Percentiles rank a stretch among this genome's conserved stretches.
phyloP scores from a whole-genome alignment of 2,888 invertebrate genomes.

The Rotaria sp. region DNA sequence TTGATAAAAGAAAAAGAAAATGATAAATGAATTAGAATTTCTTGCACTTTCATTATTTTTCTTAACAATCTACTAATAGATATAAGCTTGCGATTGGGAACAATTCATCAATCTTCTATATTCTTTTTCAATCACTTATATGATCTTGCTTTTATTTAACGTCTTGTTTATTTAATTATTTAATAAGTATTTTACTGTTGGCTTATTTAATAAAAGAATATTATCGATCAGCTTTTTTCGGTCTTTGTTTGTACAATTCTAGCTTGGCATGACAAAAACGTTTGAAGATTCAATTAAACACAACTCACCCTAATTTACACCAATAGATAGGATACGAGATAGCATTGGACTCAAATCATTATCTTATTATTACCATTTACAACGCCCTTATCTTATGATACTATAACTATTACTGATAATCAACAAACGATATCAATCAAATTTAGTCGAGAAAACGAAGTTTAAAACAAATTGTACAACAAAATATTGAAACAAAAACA shows the following conservation, averaged over 20 bases:
- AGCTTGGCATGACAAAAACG: constrained; percentile 41
- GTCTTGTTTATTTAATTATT: not conserved
- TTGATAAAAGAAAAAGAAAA: no score
- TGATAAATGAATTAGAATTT: no score
- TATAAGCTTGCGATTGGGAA: no score
- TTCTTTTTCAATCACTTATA: no score
- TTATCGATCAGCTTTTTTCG: not conserved
- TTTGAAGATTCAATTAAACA: constrained; percentile 38
- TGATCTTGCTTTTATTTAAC: no score
- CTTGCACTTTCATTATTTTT: no score
- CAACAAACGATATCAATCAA: not conserved
- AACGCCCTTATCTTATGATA: not conserved
- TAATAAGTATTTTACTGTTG: not conserved
- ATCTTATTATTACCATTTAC: not conserved
- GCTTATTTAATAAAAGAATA: not conserved
- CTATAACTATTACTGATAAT: not conserved
- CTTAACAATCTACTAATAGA: no score
- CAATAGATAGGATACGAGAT: not conserved
- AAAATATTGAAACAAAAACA: no score
- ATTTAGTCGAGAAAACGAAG: not conserved
- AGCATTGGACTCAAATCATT: not conserved
- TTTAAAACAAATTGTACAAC: not conserved
- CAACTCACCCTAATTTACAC: not conserved
- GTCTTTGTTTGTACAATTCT: not conserved
- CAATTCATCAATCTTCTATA: no score